Evolutionary conservation across 2,888 invertebrate genomes (phyloP).

Genomic region (Tuberolachnus salignus): DNA sequence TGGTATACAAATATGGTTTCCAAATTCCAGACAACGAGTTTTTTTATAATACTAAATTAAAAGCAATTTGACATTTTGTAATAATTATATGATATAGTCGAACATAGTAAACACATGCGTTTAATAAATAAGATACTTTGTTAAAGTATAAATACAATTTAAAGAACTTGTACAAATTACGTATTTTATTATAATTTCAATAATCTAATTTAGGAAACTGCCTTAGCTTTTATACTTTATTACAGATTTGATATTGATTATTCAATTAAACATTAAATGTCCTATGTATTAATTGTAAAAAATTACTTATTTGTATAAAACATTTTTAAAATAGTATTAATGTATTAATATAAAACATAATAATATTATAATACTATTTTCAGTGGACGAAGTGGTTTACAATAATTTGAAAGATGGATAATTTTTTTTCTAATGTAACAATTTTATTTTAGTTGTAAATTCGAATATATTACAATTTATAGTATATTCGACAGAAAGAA

Average conservation of each 20-base stretch:
- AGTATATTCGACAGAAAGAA: neutral
- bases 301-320: neutral
- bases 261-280: neutral
- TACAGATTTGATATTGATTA: conserved; percentile 3
- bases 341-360: neutral
- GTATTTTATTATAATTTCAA: neutral
- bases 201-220: neutral
- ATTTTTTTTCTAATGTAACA: neutral
- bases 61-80: conserved; percentile 7
- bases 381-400: neutral
- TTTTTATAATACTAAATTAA: conserved; percentile 19
- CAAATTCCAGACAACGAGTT: conserved; percentile 5
- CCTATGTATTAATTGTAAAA: neutral
- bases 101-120: conserved; percentile 1
- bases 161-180: neutral
- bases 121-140: neutral
- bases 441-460: neutral
- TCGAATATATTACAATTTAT: neutral
- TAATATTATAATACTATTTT: neutral
- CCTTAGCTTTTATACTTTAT: neutral
- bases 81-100: neutral
- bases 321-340: neutral
- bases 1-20: conserved; percentile 41
- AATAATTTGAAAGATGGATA: neutral
- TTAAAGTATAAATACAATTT: conserved; percentile 16